Percentiles rank a stretch among this genome's conserved stretches.
phyloP scores from a whole-genome alignment of 1,140 invertebrate species.

The Lucilia cuprina region DNA sequence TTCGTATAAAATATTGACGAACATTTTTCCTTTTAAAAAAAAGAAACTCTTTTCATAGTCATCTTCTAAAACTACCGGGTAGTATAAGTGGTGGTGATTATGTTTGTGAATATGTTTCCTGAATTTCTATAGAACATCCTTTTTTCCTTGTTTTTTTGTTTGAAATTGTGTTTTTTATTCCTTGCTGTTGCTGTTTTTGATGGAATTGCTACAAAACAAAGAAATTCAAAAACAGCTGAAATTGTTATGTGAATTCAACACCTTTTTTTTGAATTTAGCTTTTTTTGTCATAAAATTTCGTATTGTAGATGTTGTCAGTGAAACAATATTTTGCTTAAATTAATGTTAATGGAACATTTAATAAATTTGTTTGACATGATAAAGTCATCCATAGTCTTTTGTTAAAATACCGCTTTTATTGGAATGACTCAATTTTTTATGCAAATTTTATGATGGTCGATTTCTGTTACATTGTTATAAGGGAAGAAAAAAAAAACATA shows the following conservation, averaged over 20 bases:
- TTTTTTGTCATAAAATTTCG: background rate
- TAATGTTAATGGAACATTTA: background rate
- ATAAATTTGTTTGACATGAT: background rate
- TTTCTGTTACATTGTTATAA: background rate
- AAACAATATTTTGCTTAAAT: background rate
- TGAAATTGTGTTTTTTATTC: background rate
- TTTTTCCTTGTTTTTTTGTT: background rate
- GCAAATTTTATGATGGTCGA: background rate
- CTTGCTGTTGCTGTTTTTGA: background rate
- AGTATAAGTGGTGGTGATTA: background rate
- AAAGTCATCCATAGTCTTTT: background rate
- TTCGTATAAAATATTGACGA: no score
- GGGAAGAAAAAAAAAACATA: no score
- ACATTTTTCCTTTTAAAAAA: no score
- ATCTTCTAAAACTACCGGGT: background rate
- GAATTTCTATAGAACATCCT: background rate
- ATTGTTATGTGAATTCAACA: background rate
- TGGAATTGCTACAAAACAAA: background rate
- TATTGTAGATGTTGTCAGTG: no score
- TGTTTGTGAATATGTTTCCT: background rate
- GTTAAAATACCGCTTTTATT: background rate
- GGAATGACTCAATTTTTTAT: background rate
- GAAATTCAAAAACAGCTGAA: background rate
- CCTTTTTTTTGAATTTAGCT: background rate
- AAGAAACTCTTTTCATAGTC: no score